These are phyloP conservation scores for Melanerpes formicivorus DNA, from an alignment of 2,113 vertebrate species.

Conservation along the genomic window DNA sequence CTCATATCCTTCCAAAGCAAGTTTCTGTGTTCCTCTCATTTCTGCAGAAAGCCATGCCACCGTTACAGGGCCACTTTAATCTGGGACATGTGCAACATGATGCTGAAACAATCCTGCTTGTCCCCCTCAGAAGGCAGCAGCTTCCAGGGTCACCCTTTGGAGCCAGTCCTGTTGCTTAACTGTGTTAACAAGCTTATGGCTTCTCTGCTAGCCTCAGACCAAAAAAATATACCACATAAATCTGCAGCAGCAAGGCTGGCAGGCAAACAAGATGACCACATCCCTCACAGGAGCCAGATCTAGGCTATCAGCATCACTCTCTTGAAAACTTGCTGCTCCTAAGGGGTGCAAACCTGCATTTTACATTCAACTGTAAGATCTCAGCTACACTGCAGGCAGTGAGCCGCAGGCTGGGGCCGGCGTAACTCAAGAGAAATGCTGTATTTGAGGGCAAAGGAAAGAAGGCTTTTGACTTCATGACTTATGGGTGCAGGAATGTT, in stretches of 20 bases:
- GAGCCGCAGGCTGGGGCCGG: not conserved
- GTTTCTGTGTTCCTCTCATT: not conserved
- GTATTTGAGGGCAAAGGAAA: not conserved
- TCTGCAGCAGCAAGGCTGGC: not conserved
- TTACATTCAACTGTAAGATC: not conserved
- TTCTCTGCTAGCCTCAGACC: not conserved
- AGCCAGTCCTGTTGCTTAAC: not conserved
- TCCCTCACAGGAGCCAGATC: not conserved
- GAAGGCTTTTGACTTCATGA: not conserved
- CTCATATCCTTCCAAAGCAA: not conserved
- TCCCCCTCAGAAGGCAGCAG: not conserved
- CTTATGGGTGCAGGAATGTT: conserved; percentile 49
- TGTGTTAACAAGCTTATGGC: not conserved
- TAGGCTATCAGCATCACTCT: fast-evolving
- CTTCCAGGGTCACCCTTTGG: fast-evolving
- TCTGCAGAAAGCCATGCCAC: not conserved
- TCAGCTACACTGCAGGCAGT: not conserved
- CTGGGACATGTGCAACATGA: not conserved
- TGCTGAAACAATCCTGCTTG: not conserved
- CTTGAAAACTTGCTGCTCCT: not conserved
- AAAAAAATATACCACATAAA: not conserved
- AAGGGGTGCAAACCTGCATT: not conserved
- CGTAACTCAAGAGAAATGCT: not conserved
- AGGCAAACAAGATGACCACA: not conserved
- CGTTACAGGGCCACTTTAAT: not conserved